Conservation (phyloP, 2,797 vertebrate genomes). For the Ctenopoma multispine region DNA sequence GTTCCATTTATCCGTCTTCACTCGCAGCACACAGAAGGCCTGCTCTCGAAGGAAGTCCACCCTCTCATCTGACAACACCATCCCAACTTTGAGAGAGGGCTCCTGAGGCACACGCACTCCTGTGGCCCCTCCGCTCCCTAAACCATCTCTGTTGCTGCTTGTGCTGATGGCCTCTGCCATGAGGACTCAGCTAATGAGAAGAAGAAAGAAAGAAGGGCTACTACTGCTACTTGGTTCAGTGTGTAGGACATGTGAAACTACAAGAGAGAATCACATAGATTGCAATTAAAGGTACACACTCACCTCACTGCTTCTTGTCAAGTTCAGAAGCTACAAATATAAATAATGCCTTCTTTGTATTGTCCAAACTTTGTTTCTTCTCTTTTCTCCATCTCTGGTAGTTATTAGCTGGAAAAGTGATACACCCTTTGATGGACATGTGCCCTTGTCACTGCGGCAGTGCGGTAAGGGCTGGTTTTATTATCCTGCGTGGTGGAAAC, state of each 20-base stretch:
- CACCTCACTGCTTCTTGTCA: slow-evolving; percentile 23
- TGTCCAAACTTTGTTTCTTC: slow-evolving; percentile 1
- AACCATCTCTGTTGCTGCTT: slow-evolving; percentile 47
- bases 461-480: slow-evolving; percentile 24
- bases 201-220: slow-evolving; percentile 4
- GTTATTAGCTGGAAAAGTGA: slow-evolving; percentile 52
- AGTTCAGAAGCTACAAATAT: slow-evolving; percentile 13
- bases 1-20: slow-evolving; percentile 89
- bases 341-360: slow-evolving; percentile 1
- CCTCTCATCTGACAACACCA: slow-evolving; percentile 82
- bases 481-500: slow-evolving; percentile 21
- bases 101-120: slow-evolving; percentile 77
- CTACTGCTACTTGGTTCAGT: neutral
- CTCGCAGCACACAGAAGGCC: slow-evolving; percentile 82
- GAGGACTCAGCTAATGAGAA: slow-evolving; percentile 22
- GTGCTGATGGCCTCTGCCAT: slow-evolving; percentile 78
- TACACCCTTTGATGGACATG: slow-evolving; percentile 40
- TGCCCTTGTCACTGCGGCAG: slow-evolving; percentile 43
- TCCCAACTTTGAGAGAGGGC: slow-evolving; percentile 73
- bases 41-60: slow-evolving; percentile 87
- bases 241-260: slow-evolving; percentile 7
- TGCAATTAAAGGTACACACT: slow-evolving; percentile 27
- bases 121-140: slow-evolving; percentile 49
- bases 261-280: neutral
- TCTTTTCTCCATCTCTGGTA: slow-evolving; percentile 23